Evolutionary conservation across 1,140 invertebrate genomes (phyloP), one percentile per base, ranked within the genome.

Genomic region (Cydia splendana): DNA sequence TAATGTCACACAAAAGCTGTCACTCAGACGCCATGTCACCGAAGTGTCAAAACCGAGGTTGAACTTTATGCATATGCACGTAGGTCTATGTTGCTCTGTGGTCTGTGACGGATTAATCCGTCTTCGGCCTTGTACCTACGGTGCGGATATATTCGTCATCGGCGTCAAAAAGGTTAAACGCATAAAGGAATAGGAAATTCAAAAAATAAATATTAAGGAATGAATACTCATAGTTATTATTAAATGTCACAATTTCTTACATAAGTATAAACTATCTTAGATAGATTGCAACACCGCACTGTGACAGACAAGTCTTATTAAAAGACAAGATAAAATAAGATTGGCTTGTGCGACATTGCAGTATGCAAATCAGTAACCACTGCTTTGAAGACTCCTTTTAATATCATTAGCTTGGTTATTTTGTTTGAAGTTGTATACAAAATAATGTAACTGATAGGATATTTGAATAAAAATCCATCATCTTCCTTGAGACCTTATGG

Each of bases 171-270:
- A 6, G 5, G 5, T 30, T 30, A 30, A 30, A 30, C 30, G 34
- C 34, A 34, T 34, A 34, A 34, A 5, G 45, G 45, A 48, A 48
- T 30, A 75, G 65, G 20, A 57, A 13, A 30, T 73, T 34, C 34
- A 24, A 74, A n/a, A 65, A 77, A 74, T 76, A 78, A 76, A 73
- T 65, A 73, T 45, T 57, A 76, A 79, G 77, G 75, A 84, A 83
- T 83, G 75, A 81, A 78, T 82, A 28, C 79, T 81, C 82, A 82
- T 79, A 80, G 71, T 85, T 80, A 77, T 83, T 78, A 74, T 82
- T 80, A 76, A 71, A 71, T 42, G 30, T 42, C 76, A 81, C 78
- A 76, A 76, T 77, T 77, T 77, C 71, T 77, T 81, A 69, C 65
- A 69, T 15, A 81, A 75, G 75, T 75, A 78, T 78, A 62, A 62